phyloP scores from a whole-genome alignment of 1,140 invertebrate species.

The Choristoneura fumiferana region DNA sequence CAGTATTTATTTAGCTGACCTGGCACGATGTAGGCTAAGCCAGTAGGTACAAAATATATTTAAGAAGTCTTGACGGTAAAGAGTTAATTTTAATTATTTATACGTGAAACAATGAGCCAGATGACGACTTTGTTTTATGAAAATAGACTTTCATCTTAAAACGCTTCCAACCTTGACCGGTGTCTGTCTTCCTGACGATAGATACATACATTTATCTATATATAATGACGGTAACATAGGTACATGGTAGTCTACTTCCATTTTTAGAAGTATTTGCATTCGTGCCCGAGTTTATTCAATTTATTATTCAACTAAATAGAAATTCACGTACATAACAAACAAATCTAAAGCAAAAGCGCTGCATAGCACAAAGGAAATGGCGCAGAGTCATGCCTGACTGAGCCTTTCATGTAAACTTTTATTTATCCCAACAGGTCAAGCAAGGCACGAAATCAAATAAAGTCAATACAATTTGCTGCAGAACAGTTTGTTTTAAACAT shows the following conservation, averaged over 20 bases:
- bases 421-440: neutral
- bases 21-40: neutral
- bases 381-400: slow-evolving; percentile 8
- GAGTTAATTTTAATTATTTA: slow-evolving; percentile 17
- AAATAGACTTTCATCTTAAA: neutral
- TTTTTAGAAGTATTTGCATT: neutral
- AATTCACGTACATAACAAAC: slow-evolving; percentile 2
- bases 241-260: too few relatives aligned
- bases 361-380: slow-evolving; percentile 8
- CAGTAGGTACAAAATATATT: neutral
- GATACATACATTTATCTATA: neutral
- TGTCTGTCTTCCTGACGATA: neutral
- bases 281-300: too few relatives aligned
- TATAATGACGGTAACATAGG: too few relatives aligned
- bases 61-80: slow-evolving; percentile 1
- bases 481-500: slow-evolving; percentile 6
- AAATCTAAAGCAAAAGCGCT: slow-evolving; percentile 11
- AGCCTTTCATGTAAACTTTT: slow-evolving; percentile 11
- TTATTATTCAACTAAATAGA: neutral
- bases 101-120: slow-evolving; percentile 1
- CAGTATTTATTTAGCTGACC: slow-evolving; percentile 7
- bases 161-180: too few relatives aligned
- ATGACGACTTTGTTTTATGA: neutral
- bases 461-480: slow-evolving; percentile 7
- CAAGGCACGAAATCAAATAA: neutral